Evolutionary conservation across 2,113 vertebrate genomes (phyloP).

Genomic region (Elgaria multicarinata): DNA sequence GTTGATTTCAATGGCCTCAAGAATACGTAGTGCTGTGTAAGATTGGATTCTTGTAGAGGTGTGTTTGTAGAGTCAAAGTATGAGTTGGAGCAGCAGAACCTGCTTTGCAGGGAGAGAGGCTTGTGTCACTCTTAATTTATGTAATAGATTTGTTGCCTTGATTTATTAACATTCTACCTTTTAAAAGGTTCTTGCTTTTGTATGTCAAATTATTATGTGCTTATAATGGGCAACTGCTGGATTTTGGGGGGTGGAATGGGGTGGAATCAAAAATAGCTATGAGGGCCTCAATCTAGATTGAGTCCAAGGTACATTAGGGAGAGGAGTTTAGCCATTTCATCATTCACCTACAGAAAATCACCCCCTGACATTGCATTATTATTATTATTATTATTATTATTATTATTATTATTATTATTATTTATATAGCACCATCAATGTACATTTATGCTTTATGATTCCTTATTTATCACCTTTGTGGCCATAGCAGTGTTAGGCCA

Average conservation of each 20-base stretch:
- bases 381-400: too few species aligned
- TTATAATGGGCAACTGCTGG: neutral
- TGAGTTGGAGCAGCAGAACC: neutral
- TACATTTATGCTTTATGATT: too few species aligned
- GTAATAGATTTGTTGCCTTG: neutral
- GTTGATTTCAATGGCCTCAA: neutral
- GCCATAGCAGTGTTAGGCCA: neutral
- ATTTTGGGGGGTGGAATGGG: neutral
- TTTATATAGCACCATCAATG: too few species aligned
- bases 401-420: too few species aligned
- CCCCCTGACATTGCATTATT: neutral
- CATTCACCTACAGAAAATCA: neutral
- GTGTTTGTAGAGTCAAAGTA: slow-evolving; percentile 7
- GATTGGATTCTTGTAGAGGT: neutral
- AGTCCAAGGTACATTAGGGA: neutral
- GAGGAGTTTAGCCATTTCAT: neutral
- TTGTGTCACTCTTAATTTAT: neutral
- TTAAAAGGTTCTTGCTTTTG: slow-evolving; percentile 52
- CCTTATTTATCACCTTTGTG: neutral
- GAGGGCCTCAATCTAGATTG: neutral
- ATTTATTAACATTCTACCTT: neutral
- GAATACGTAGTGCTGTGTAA: neutral
- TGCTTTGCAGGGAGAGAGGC: neutral
- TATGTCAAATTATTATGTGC: neutral
- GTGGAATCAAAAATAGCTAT: neutral